These are phyloP conservation scores for Poicephalus gulielmi DNA, from an alignment of 2,113 vertebrate genomes.

Conservation along the genomic window DNA sequence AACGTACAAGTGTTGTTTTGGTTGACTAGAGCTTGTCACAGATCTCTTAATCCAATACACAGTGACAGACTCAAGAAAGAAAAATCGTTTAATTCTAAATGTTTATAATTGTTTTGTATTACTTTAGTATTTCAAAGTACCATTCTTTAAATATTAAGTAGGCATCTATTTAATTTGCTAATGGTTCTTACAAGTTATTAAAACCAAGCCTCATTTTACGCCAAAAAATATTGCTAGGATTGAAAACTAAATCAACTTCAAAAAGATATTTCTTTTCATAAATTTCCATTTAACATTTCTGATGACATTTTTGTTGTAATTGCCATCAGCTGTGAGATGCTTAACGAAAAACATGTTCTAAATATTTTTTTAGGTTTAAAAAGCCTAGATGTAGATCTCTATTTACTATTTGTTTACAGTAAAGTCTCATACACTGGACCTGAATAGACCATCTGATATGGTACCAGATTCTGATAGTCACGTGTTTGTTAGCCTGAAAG, in stretches of 20 bases:
- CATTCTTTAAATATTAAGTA: neutral
- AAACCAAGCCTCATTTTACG: neutral
- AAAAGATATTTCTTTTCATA: neutral
- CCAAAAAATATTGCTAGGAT: neutral
- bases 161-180: neutral
- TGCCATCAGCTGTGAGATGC: neutral
- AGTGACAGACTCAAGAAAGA: neutral
- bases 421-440: neutral
- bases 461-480: constrained; percentile 35
- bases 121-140: neutral
- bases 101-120: neutral
- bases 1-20: neutral
- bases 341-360: neutral
- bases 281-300: neutral
- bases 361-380: neutral
- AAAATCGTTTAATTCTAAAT: neutral
- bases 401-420: constrained; percentile 20
- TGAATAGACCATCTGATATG: constrained; percentile 40
- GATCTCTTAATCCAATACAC: neutral
- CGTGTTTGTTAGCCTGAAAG: constrained; percentile 36
- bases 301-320: neutral
- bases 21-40: neutral
- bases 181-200: neutral
- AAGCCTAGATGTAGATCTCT: neutral
- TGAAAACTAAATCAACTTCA: neutral